Conservation (phyloP, 2,888 invertebrate genomes). For the Tanypteryx hageni region DNA sequence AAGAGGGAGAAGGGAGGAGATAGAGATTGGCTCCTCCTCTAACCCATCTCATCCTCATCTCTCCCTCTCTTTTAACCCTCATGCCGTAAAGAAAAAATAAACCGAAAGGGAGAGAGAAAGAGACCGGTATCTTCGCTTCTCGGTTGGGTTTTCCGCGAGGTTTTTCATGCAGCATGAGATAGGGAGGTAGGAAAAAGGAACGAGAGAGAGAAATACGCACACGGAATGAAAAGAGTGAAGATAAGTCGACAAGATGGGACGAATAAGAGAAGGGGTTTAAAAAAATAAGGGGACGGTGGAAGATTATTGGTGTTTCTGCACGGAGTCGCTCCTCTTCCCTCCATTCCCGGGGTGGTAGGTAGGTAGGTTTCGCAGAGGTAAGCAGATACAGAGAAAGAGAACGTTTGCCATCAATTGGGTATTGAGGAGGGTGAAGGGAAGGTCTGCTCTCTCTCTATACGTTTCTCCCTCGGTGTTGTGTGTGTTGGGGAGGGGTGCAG, state of each 20-base stretch:
- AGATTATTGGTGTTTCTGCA: constrained; percentile 19
- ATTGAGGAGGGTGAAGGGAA: background rate
- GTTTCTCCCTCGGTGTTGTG: background rate
- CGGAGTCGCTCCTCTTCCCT: background rate
- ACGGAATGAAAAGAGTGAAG: background rate
- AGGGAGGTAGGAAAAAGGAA: background rate
- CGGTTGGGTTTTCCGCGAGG: constrained; percentile 10
- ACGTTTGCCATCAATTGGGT: constrained; percentile 58
- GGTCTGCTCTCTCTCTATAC: background rate
- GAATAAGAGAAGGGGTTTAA: background rate
- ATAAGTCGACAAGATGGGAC: background rate
- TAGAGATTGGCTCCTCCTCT: background rate
- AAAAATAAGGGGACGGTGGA: background rate
- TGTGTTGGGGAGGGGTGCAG: background rate
- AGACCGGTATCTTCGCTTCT: constrained; percentile 5
- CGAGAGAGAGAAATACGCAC: background rate
- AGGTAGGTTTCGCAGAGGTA: background rate
- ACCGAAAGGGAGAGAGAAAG: background rate
- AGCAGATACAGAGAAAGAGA: constrained; percentile 2
- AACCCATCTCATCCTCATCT: background rate
- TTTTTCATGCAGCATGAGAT: background rate
- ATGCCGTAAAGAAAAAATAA: constrained; percentile 1
- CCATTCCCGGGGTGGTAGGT: background rate
- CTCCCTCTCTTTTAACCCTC: background rate
- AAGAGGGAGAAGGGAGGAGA: background rate